Evolutionary conservation across 1,140 invertebrate species (phyloP), one percentile per base, ranked within the genome.

Genomic region (Drosophila watanabei): DNA sequence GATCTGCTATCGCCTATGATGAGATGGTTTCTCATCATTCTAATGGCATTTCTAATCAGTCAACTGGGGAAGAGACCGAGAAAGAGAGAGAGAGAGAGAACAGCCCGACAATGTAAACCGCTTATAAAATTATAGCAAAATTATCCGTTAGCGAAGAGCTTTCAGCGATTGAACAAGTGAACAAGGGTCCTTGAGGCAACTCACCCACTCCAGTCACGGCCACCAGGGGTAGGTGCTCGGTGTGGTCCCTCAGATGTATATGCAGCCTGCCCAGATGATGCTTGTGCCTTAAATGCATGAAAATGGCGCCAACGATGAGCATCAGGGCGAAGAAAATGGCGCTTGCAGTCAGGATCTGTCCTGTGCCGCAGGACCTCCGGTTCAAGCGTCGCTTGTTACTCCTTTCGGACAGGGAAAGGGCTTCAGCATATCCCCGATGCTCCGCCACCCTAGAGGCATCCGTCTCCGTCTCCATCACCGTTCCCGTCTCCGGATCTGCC

Each of bases 241-340:
- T 20, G 14, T 49, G n/a, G 13, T 59, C 11, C n/a, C 33, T 41
- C 1, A 18, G 57, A 16, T 65, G 32, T n/a, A 59, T 59, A 30
- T 84, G 52, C 61, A 92, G 51, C 10, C 90, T 83, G 16, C 90
- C 90, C 43, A 90, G 72, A 82, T 84, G 90, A 59, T 61, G 48
- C 54, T 85, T 82, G 48, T 92, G 90, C 18, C 33, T 68, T 48
- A 85, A 54, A 54, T 92, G 90, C 71, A 92, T 61, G 37, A 75
- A 84, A 66, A 92, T 88, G 46, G 90, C 81, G 20, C 64, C 90
- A 10, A 76, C 35, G 52, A 92, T 70, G 28, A 92, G 81, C 61
- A 90, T 18, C 49, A 89, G 61, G 5, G 79, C 70, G 7, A 82
- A 5, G 54, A 70, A 57, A 54, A 90, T 76, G 35, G 49, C 79